phyloP scores from a whole-genome alignment of 2,113 vertebrate genomes.

The Triplophysa rosa region DNA sequence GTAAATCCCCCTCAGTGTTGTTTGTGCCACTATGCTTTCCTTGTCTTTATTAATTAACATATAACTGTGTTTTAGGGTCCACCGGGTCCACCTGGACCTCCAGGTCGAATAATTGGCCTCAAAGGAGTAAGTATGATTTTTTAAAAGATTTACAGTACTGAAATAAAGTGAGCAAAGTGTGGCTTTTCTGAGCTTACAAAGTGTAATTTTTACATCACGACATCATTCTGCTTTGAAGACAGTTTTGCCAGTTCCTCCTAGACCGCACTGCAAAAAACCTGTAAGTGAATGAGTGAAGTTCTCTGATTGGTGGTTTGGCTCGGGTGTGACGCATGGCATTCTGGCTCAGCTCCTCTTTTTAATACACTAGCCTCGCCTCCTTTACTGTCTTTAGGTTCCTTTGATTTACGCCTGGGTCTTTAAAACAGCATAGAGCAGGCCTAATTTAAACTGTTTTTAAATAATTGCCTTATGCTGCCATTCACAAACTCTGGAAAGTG shows the following conservation, averaged over 20 bases:
- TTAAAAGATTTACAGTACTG: not conserved
- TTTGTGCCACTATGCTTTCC: not conserved
- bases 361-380: constrained; percentile 33
- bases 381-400: constrained; percentile 13
- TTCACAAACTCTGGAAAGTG: not conserved
- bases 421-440: not conserved
- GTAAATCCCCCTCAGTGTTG: not conserved
- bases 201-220: constrained; percentile 12
- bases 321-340: constrained; percentile 53
- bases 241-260: constrained; percentile 84
- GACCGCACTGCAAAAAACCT: constrained; percentile 90
- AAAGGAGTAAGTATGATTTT: constrained; percentile 84
- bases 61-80: constrained; percentile 72
- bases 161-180: not conserved
- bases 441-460: not conserved
- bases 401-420: not conserved
- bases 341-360: constrained; percentile 38
- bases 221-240: constrained; percentile 76
- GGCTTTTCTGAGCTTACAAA: not conserved
- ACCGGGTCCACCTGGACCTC: constrained; percentile 84
- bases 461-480: not conserved
- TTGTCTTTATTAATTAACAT: not conserved
- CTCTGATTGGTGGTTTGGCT: constrained; percentile 58
- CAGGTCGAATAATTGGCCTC: constrained; percentile 80
- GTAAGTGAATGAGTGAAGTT: constrained; percentile 79